Evolutionary conservation across 2,797 vertebrate species (phyloP).

Genomic region (Steatocranus sp.): DNA sequence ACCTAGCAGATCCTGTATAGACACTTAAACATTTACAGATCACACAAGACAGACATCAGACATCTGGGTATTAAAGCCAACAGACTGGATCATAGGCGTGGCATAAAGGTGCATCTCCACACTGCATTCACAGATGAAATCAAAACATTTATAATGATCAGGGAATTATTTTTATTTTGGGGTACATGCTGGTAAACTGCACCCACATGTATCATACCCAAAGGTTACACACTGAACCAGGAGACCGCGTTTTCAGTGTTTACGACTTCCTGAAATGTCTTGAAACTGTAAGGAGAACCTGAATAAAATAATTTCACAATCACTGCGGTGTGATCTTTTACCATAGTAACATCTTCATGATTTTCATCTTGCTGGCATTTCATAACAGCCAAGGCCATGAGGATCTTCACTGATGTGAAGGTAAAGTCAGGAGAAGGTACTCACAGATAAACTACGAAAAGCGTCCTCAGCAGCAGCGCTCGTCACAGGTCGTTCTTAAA

Average conservation of each 20-base stretch:
- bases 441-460: conserved; percentile 13
- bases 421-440: not conserved
- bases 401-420: not conserved
- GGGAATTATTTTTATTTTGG: not conserved
- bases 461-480: not conserved
- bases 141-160: not conserved
- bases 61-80: not conserved
- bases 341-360: not conserved
- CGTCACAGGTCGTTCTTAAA: not conserved
- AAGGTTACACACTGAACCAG: not conserved
- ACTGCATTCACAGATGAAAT: not conserved
- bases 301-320: conserved; percentile 9
- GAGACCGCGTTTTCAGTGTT: not conserved
- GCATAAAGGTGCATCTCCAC: not conserved
- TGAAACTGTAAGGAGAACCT: not conserved
- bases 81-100: not conserved
- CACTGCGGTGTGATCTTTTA: not conserved
- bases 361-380: not conserved
- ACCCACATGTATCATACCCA: not conserved
- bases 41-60: not conserved
- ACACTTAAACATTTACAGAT: not conserved
- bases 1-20: not conserved
- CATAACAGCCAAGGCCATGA: not conserved
- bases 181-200: not conserved
- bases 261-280: not conserved